Conservation (phyloP, 2,797 vertebrate genomes). For the Melanotaenia pygmaea region DNA sequence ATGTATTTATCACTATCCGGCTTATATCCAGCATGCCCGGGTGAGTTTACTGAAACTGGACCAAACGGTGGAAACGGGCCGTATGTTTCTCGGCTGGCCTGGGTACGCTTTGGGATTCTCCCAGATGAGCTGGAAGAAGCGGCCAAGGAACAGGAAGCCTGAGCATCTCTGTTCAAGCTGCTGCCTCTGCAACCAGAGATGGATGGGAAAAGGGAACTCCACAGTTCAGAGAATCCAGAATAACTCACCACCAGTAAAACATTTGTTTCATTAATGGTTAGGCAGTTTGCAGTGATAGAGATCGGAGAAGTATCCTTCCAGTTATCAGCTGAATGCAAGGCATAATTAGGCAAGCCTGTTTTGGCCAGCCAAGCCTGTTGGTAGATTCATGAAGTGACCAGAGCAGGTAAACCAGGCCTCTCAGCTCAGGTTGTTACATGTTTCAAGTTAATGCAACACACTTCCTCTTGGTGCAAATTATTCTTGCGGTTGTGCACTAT, state of each 20-base stretch:
- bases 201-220: not conserved
- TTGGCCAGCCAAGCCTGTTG: slow-evolving; percentile 2
- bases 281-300: not conserved
- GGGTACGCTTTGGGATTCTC: too few species aligned
- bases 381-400: slow-evolving; percentile 1
- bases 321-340: not conserved
- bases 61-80: too few species aligned
- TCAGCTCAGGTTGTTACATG: not conserved
- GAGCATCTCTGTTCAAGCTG: too few species aligned
- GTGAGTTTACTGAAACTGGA: too few species aligned
- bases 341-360: slow-evolving; percentile 28
- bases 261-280: not conserved
- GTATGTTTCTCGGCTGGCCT: too few species aligned
- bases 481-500: not conserved
- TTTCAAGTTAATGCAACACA: not conserved
- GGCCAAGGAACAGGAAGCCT: too few species aligned
- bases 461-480: not conserved
- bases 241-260: not conserved
- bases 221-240: not conserved
- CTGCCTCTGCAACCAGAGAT: too few species aligned
- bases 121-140: too few species aligned
- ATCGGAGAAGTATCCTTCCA: not conserved
- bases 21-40: too few species aligned
- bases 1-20: too few species aligned
- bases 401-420: not conserved